Evolutionary conservation across 2,113 vertebrate genomes (phyloP).

Genomic region (Ammodytes dubius): DNA sequence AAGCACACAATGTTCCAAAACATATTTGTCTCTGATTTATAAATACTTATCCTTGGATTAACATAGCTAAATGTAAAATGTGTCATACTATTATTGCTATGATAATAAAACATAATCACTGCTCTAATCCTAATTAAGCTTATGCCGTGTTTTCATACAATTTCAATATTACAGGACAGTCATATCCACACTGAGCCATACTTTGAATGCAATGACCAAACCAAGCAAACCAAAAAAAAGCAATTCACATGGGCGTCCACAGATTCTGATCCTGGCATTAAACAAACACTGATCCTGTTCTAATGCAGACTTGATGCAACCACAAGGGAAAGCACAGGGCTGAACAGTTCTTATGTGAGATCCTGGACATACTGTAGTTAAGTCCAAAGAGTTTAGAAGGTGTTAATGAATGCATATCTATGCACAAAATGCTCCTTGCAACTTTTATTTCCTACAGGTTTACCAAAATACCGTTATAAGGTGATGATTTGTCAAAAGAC

Average conservation of each 20-base stretch:
- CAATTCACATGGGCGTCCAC: slow-evolving; percentile 16
- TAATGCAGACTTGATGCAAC: neutral
- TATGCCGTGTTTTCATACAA: slow-evolving; percentile 54
- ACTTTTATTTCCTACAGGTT: neutral
- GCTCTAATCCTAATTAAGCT: slow-evolving; percentile 71
- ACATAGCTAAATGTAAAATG: slow-evolving; percentile 71
- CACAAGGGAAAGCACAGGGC: neutral
- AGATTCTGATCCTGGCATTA: slow-evolving; percentile 33
- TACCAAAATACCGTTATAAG: neutral
- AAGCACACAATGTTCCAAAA: slow-evolving; percentile 47
- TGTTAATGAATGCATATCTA: neutral
- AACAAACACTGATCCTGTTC: slow-evolving; percentile 24
- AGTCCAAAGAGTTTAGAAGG: neutral
- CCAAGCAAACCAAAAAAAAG: neutral
- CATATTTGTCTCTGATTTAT: slow-evolving; percentile 62
- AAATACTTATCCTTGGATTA: slow-evolving; percentile 73
- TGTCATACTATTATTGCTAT: slow-evolving; percentile 67
- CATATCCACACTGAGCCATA: slow-evolving; percentile 31
- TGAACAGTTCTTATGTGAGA: slow-evolving; percentile 2
- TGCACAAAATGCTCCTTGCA: neutral
- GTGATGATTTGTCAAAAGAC: neutral
- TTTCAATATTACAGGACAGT: slow-evolving; percentile 54
- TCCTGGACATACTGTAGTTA: neutral
- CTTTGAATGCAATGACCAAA: slow-evolving; percentile 41
- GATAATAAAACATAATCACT: slow-evolving; percentile 72